Base-by-base conservation (phyloP, 2,113 vertebrate species). In the Stictonetta naevosa region DNA sequence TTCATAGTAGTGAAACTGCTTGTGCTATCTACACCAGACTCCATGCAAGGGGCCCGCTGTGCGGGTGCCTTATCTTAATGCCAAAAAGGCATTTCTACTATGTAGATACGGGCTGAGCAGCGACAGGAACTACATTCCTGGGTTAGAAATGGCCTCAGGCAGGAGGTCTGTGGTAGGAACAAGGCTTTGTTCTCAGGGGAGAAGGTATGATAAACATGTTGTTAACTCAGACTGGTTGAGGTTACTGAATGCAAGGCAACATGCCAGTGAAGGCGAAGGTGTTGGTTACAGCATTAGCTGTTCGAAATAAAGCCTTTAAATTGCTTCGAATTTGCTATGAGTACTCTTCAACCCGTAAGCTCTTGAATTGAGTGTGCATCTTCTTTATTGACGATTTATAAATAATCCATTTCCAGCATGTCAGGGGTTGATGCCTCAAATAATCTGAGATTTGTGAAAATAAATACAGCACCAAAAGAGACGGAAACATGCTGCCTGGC, bases 21-120 rank as follows among this genome's bases (percentile, higher is more conserved):
- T 10, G 44, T 23, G 31, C 66, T 71, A 74, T 31, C 26, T 2
- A 14, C 25, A 14, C 55, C 76, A 86, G 79, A 4, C 53, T 13
- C 25, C 0, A 4, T 73, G 64, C 18, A 3, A 88, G 93, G 53
- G 94, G 82, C 91, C 93, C 0, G 0, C 92, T 80, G 53, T 9
- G 6, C 6, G 5, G 38, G 17, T 66, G 84, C 62, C 86, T 96
- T 96, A 97, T 96, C 93, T 95, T 52, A 18, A 4, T 90, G 95
- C 73, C 92, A 42, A 67, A 94, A 86, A 88, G 75, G 82, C 44
- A 95, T 96, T 95, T 88, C 94, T 86, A 10, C 77, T 38, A 76
- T 91, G 94, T 55, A 83, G 94, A 95, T 88, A 93, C 0, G 14
- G 79, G 56, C 76, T 1, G 12, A 59, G 85, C 46, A 42, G 88